Conservation (phyloP, 2,888 invertebrate species). For the Pandemis heparana region DNA sequence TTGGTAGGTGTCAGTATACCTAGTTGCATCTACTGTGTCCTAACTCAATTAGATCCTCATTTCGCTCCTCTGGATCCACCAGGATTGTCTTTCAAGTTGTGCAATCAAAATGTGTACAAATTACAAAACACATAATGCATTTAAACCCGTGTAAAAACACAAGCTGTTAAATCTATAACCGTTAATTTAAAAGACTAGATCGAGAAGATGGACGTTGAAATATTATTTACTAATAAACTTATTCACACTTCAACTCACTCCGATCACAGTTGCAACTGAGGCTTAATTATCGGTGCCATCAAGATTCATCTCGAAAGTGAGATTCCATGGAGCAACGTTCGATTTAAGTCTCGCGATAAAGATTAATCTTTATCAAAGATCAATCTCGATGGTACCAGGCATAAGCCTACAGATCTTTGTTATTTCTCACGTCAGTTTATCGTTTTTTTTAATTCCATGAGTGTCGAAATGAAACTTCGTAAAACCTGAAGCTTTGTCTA, state of each 20-base stretch:
- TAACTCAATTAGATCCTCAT: conserved; percentile 3
- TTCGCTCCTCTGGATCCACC: conserved; percentile 20
- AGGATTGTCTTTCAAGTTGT: conserved; percentile 61
- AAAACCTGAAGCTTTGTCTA: conserved; percentile 14
- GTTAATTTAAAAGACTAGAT: conserved; percentile 56
- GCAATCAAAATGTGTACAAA: conserved; percentile 77
- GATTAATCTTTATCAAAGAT: not conserved
- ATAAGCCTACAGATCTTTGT: conserved; percentile 6
- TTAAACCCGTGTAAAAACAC: conserved; percentile 56
- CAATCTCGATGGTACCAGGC: not conserved
- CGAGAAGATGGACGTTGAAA: conserved; percentile 58
- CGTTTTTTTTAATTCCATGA: conserved; percentile 15
- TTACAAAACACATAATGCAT: conserved; percentile 65
- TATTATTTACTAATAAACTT: conserved; percentile 37
- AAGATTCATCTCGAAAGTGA: not conserved
- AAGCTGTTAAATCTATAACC: conserved; percentile 57
- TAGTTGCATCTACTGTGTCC: conserved; percentile 6
- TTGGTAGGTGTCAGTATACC: conserved; percentile 10
- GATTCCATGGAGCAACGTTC: not conserved
- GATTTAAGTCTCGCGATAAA: not conserved
- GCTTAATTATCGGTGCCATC: not conserved
- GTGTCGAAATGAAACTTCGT: conserved; percentile 16
- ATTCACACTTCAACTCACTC: conserved; percentile 26
- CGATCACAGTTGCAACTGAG: conserved; percentile 23
- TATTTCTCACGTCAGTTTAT: conserved; percentile 19